Percentiles rank a stretch among this genome's conserved stretches.
Conservation (phyloP, 2,888 invertebrate genomes). For the Hecatera dysodea region DNA sequence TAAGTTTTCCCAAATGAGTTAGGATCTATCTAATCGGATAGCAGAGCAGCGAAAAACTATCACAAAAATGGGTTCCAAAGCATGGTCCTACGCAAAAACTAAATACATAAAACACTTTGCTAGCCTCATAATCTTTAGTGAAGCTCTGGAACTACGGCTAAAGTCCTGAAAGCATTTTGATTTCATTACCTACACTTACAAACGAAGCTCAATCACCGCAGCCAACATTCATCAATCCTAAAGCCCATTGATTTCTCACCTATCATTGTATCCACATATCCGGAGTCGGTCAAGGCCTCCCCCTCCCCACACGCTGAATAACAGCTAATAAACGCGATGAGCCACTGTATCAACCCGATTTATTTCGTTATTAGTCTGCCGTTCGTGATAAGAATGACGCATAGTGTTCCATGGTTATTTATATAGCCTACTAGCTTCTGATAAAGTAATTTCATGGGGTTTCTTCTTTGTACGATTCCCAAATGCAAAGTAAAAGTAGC, state of each 20-base stretch:
- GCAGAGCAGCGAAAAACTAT: no score
- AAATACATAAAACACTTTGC: background rate
- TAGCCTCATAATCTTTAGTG: background rate
- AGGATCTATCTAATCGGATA: no score
- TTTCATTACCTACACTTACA: constrained; percentile 24
- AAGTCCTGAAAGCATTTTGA: constrained; percentile 17
- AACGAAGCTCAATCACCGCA: constrained; percentile 27
- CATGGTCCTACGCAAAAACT: background rate
- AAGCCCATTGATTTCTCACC: constrained; percentile 57
- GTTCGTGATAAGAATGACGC: constrained; percentile 64
- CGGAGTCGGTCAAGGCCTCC: constrained; percentile 51
- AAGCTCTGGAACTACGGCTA: background rate
- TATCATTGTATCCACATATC: constrained; percentile 46
- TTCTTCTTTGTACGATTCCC: no score
- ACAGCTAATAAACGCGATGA: constrained; percentile 67
- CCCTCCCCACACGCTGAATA: constrained; percentile 52
- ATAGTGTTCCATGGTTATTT: constrained; percentile 43
- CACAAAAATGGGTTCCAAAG: background rate
- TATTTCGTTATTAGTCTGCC: constrained; percentile 67
- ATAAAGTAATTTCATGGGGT: no score
- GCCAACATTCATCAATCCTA: constrained; percentile 42
- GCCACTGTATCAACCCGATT: constrained; percentile 66
- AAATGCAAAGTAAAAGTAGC: no score
- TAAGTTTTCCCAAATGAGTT: background rate
- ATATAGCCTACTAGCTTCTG: background rate